Percentiles rank a stretch among this genome's conserved stretches.
Conservation (phyloP, 2,113 vertebrate species). For the Uria lomvia region DNA sequence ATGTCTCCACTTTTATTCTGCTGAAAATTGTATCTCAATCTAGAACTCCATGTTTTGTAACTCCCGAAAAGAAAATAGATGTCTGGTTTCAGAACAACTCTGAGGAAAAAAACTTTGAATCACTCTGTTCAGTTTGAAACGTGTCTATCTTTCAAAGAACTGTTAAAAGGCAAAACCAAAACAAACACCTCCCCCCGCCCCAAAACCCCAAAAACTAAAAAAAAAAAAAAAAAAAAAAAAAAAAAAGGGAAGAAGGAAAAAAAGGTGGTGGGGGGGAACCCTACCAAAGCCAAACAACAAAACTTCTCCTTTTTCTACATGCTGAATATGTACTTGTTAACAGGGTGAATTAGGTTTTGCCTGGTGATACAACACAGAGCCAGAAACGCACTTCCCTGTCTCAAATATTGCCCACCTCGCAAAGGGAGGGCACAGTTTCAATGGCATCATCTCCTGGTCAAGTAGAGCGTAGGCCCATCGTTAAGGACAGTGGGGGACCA, state of each 20-base stretch:
- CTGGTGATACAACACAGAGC: neutral
- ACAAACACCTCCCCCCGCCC: no score
- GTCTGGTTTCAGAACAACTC: neutral
- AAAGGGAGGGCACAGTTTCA: neutral
- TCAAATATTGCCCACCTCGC: neutral
- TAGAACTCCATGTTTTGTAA: neutral
- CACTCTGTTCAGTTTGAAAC: neutral
- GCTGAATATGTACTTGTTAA: neutral
- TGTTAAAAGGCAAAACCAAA: neutral
- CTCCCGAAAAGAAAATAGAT: neutral
- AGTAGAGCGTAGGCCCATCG: neutral
- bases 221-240: no score
- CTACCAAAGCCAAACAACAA: neutral
- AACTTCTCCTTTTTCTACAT: neutral
- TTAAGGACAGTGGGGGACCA: rapidly evolving
- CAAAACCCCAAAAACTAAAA: no score
- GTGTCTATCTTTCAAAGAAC: neutral
- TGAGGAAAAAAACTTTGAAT: neutral
- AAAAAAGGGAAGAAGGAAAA: no score
- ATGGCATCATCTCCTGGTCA: neutral
- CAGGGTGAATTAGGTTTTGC: neutral
- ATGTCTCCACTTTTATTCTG: neutral
- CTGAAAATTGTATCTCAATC: neutral
- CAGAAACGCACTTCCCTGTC: neutral
- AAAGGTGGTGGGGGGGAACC: no score